Evolutionary conservation across 2,113 vertebrate species (phyloP).

Genomic region (Spermophilus dauricus): DNA sequence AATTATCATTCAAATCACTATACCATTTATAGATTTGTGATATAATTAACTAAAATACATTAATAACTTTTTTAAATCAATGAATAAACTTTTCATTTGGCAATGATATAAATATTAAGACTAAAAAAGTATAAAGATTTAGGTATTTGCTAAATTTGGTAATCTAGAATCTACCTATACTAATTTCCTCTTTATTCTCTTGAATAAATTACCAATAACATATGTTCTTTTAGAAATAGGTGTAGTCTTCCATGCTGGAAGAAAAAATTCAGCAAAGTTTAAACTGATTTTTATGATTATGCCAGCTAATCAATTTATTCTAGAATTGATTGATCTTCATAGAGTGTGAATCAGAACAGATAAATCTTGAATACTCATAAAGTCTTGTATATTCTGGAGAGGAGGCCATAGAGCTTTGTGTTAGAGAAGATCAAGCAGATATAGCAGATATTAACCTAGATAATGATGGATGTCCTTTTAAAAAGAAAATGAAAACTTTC

Average conservation of each 20-base stretch:
- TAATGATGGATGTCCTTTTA: not conserved
- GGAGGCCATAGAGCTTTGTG: not conserved
- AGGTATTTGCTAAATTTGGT: not conserved
- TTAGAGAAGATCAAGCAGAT: slow-evolving; percentile 2
- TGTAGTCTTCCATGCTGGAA: not conserved
- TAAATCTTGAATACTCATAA: not conserved
- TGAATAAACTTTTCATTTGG: not conserved
- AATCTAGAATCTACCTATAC: not conserved
- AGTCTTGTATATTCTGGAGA: not conserved
- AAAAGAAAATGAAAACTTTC: not conserved
- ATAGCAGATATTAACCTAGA: not conserved
- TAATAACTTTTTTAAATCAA: not conserved
- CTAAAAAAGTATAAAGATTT: not conserved
- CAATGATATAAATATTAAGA: not conserved
- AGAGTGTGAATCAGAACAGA: slow-evolving; percentile 10
- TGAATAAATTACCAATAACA: not conserved
- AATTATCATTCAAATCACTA: not conserved
- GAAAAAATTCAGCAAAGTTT: not conserved
- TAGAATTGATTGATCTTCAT: slow-evolving; percentile 33
- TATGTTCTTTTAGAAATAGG: slow-evolving; percentile 8
- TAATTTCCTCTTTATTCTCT: not conserved
- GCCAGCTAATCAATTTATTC: slow-evolving; percentile 20
- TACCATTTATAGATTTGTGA: not conserved
- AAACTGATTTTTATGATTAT: not conserved
- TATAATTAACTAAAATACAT: not conserved